Conservation (phyloP, 2,113 vertebrate species). For the Poecile atricapillus region DNA sequence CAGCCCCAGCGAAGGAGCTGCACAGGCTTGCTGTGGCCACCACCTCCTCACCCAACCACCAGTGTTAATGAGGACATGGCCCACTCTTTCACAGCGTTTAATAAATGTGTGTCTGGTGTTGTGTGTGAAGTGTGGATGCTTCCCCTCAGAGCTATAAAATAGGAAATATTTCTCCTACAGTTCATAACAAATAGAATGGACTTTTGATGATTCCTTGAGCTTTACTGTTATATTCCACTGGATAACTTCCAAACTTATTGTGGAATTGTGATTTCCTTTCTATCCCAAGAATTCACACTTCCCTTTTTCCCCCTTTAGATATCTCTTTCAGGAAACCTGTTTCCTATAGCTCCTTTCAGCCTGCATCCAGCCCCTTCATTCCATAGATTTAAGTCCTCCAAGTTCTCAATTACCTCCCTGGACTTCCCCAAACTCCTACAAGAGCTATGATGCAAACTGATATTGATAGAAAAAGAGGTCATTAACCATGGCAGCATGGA, state of each 20-base stretch:
- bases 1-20: neutral
- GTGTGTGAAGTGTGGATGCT: neutral
- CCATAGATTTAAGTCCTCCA: neutral
- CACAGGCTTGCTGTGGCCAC: fast-evolving
- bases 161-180: neutral
- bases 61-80: fast-evolving
- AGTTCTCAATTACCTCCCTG: neutral
- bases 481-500: neutral
- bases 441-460: neutral
- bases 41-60: too few species aligned
- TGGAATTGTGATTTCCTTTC: neutral
- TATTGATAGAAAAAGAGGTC: neutral
- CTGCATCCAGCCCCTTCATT: neutral
- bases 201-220: neutral
- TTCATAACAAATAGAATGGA: neutral
- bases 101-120: neutral
- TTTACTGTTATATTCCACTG: neutral
- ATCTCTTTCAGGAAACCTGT: neutral
- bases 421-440: neutral
- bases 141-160: neutral
- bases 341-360: neutral
- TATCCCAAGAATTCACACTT: neutral
- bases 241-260: neutral
- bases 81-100: neutral
- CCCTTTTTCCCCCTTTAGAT: neutral